Evolutionary conservation across 2,113 vertebrate genomes (phyloP).

Genomic region (Salvator merianae): DNA sequence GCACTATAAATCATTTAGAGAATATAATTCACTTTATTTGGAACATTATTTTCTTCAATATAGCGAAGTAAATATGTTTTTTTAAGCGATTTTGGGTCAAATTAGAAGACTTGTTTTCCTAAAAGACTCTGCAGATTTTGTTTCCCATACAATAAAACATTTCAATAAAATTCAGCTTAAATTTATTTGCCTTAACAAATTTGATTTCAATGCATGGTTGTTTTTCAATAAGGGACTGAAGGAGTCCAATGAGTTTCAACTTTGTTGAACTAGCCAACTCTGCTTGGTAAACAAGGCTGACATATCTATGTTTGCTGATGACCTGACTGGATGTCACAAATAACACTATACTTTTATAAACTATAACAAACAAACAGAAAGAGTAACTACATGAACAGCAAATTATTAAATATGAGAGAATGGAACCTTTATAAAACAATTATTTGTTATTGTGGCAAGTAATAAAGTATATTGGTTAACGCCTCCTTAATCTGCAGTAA

Average conservation of each 20-base stretch:
- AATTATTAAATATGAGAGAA: neutral
- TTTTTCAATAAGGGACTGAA: neutral
- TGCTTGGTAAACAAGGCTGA: neutral
- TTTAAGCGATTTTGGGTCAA: neutral
- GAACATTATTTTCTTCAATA: neutral
- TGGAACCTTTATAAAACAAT: neutral
- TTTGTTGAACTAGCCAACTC: neutral
- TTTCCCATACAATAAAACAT: neutral
- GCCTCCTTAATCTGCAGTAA: neutral
- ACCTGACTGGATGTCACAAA: too few relatives aligned
- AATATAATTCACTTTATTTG: neutral
- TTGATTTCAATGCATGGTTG: conserved; percentile 3
- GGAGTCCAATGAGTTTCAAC: neutral
- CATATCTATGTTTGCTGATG: neutral
- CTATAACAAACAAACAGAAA: neutral
- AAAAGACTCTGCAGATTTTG: neutral
- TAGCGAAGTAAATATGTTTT: neutral
- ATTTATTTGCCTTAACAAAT: conserved; percentile 5
- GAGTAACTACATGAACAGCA: neutral
- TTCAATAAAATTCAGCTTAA: neutral
- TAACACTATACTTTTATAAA: conserved; percentile 4
- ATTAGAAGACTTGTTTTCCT: neutral
- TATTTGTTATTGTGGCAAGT: neutral
- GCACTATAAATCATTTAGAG: neutral
- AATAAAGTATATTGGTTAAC: neutral